These are phyloP conservation scores for Trichechus manatus DNA, from an alignment of 2,113 vertebrate species.

Conservation along the genomic window DNA sequence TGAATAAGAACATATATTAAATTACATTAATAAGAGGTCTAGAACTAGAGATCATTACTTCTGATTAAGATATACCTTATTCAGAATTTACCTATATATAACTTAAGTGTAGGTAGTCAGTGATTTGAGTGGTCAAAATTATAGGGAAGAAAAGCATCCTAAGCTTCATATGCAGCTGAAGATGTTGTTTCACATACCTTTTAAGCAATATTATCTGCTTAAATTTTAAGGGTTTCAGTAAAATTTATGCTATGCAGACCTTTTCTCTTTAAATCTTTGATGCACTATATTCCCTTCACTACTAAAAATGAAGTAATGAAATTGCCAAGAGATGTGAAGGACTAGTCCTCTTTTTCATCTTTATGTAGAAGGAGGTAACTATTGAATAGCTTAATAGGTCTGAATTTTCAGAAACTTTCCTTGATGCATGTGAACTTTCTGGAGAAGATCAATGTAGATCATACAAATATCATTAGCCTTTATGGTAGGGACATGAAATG, in stretches of 20 bases:
- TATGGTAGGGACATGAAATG: neutral
- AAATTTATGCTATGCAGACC: neutral
- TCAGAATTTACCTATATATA: neutral
- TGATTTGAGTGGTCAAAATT: neutral
- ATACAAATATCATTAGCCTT: neutral
- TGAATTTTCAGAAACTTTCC: neutral
- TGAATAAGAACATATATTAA: neutral
- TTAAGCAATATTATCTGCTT: neutral
- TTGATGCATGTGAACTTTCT: neutral
- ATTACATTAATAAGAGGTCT: neutral
- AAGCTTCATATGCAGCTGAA: neutral
- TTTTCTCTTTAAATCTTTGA: slow-evolving; percentile 3
- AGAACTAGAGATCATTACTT: neutral
- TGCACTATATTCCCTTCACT: neutral
- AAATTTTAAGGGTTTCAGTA: neutral
- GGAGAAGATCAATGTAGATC: neutral
- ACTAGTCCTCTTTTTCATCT: neutral
- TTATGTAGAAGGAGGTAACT: neutral
- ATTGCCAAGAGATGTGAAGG: neutral
- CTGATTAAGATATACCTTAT: neutral
- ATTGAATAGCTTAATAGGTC: neutral
- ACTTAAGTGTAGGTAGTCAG: neutral
- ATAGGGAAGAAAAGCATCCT: neutral
- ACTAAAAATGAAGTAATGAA: neutral
- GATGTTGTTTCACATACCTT: neutral